Evolutionary conservation across 2,888 invertebrate genomes (phyloP), one percentile per base, ranked within the genome.

Genomic region (Idaea straminata): DNA sequence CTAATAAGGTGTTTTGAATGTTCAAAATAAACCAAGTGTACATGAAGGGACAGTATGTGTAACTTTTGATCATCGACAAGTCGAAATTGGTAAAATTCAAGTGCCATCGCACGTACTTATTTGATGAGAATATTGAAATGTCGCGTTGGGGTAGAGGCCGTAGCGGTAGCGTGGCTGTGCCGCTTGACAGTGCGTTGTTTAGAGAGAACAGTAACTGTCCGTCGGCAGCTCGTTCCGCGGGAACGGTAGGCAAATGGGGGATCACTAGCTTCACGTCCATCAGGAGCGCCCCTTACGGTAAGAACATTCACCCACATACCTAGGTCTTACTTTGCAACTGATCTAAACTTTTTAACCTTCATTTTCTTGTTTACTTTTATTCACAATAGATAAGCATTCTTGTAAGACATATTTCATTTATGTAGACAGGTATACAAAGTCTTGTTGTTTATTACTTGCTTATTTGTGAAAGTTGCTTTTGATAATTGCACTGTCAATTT

Each of bases 171-270:
- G 94, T 94, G 80, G 94, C 95, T 74, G 93, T 94, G 80, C 95
- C 95, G 76, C 87, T 95, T 88, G 95, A 95, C 79, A 94, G 94
- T 81, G 94, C 94, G 74, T 89, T 95, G 68, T 94, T 94, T 83
- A 94, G 94, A 81, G 95, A 96, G 84, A 97, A 97, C 85, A 96
- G 96, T 84, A 98, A 97, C 86, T 96, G 96, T 79, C 98, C 98
- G 7, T 95, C 97, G 64, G 97, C 97, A 65, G 96, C 98, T 63
- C 95, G 97, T 74, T 97, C 98, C 38, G 96, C 98, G 74, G 98
- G 98, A 72, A 97, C 97, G 47, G 96, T 98, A 74, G 98, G 98
- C 76, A 97, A 98, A 94, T 98, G 98, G 98, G 98, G 98, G 75
- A 97, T 97, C 86, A 98, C 98, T 80, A 97, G 98, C 72, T 98